Conservation (phyloP, 2,888 invertebrate species). For the Drosophila flavopinicola region DNA sequence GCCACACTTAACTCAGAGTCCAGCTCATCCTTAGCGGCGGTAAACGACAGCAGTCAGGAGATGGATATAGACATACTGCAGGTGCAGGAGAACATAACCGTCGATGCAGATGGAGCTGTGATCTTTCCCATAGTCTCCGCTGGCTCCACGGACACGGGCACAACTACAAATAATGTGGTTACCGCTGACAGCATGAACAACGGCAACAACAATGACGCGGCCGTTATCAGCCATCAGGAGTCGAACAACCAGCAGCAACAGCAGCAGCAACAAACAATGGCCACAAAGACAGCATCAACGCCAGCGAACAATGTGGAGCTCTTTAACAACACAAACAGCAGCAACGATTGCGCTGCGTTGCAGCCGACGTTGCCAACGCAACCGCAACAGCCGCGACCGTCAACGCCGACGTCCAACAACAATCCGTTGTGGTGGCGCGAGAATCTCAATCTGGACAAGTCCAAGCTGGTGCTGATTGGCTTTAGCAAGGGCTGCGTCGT, state of each 20-base stretch:
- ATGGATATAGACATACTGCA: slow-evolving; percentile 87
- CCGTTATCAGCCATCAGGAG: slow-evolving; percentile 42
- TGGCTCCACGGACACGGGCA: slow-evolving; percentile 28
- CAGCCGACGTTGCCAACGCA: slow-evolving; percentile 58
- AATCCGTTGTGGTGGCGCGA: slow-evolving; percentile 87
- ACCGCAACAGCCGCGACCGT: slow-evolving; percentile 54
- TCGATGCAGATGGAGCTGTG: slow-evolving; percentile 83
- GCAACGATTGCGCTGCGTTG: slow-evolving; percentile 55
- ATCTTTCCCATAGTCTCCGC: slow-evolving; percentile 71
- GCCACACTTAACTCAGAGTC: slow-evolving; percentile 61
- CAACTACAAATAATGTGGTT: slow-evolving; percentile 47
- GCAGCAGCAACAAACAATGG: slow-evolving; percentile 35
- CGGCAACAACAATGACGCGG: slow-evolving; percentile 45
- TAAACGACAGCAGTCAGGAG: slow-evolving; percentile 84
- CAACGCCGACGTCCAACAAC: slow-evolving; percentile 62
- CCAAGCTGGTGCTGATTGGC: slow-evolving; percentile 88
- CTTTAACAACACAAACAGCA: slow-evolving; percentile 42
- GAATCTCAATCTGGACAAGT: slow-evolving; percentile 86
- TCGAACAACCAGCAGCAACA: slow-evolving; percentile 37
- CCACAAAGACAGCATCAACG: slow-evolving; percentile 14
- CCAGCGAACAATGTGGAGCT: slow-evolving; percentile 59
- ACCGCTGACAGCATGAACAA: slow-evolving; percentile 46
- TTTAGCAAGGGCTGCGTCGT: slow-evolving; percentile 98
- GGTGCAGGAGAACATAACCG: slow-evolving; percentile 85
- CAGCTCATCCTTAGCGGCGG: slow-evolving; percentile 67